A percentile compares a stretch with the other conserved stretches of the same genome.
Conservation (phyloP, 2,113 vertebrate species). For the Drymodes brunneopygia region DNA sequence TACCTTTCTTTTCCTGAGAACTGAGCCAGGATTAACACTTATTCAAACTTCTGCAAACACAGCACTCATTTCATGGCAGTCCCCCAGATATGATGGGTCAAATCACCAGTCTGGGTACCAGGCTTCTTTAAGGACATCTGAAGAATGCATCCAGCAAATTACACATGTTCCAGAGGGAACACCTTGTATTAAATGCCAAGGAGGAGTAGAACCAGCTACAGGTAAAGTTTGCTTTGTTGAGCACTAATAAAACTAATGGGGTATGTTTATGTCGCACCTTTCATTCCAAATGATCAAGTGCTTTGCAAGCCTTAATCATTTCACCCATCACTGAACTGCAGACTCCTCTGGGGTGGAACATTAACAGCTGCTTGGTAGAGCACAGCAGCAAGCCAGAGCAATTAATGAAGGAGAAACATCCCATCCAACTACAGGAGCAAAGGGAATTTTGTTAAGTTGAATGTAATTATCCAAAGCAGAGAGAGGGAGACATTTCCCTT, state of each 20-base stretch:
- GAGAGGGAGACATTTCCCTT: not conserved
- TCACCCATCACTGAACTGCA: constrained; percentile 48
- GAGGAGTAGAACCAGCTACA: not conserved
- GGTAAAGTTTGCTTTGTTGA: constrained; percentile 44
- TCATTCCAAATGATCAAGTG: constrained; percentile 43
- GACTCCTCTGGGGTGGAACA: constrained; percentile 57
- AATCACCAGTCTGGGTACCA: not conserved
- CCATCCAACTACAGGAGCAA: not conserved
- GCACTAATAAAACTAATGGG: constrained; percentile 46
- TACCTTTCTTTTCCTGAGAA: not conserved
- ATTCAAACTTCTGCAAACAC: not conserved
- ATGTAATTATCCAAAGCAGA: constrained; percentile 28
- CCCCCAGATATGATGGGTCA: not conserved
- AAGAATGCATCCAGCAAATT: not conserved
- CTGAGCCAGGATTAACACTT: not conserved
- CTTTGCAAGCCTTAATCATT: constrained; percentile 31
- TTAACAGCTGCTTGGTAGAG: constrained; percentile 41
- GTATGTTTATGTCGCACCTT: constrained; percentile 46
- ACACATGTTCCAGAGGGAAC: not conserved
- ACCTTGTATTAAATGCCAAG: not conserved
- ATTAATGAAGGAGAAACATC: constrained; percentile 48
- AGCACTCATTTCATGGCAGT: not conserved
- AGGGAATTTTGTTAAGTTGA: constrained; percentile 37
- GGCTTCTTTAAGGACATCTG: not conserved
- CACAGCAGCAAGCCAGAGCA: constrained; percentile 32